Percentiles rank a stretch among this genome's conserved stretches.
phyloP scores from a whole-genome alignment of 2,113 vertebrate species.

The Morone chrysops region DNA sequence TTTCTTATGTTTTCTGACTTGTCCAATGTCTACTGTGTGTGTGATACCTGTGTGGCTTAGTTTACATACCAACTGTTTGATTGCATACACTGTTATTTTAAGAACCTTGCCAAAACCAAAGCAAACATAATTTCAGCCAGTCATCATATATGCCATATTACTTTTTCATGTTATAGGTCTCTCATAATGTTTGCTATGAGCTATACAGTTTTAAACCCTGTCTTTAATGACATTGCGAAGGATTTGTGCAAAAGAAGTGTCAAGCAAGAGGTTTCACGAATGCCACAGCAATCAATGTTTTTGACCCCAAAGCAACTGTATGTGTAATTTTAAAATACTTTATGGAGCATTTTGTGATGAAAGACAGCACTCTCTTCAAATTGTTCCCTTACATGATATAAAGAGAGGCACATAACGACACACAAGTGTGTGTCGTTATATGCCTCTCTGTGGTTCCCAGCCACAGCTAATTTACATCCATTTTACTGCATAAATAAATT shows the following conservation, averaged over 20 bases:
- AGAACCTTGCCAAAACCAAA: slow-evolving; percentile 65
- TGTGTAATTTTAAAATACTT: not conserved
- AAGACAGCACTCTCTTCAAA: not conserved
- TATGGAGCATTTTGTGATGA: not conserved
- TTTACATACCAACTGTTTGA: slow-evolving; percentile 23
- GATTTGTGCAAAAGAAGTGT: not conserved
- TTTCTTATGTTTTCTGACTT: slow-evolving; percentile 57
- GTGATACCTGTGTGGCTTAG: slow-evolving; percentile 50
- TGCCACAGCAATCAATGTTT: not conserved
- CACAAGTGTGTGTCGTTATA: not conserved
- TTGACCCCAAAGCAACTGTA: slow-evolving; percentile 1
- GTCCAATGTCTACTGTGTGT: slow-evolving; percentile 31
- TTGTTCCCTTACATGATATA: not conserved
- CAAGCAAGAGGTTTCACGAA: not conserved
- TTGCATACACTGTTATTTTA: slow-evolving; percentile 27
- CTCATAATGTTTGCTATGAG: not conserved
- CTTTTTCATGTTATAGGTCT: not conserved
- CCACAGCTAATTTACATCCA: not conserved
- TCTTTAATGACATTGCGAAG: not conserved
- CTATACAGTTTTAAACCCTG: not conserved
- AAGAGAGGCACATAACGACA: slow-evolving; percentile 18
- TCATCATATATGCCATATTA: not conserved
- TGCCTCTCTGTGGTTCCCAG: not conserved
- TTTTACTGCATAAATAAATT: slow-evolving; percentile 24
- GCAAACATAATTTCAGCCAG: slow-evolving; percentile 31